Percentiles rank a stretch among this genome's conserved stretches.
Conservation (phyloP, 1,140 invertebrate species). For the Anoplophora glabripennis region DNA sequence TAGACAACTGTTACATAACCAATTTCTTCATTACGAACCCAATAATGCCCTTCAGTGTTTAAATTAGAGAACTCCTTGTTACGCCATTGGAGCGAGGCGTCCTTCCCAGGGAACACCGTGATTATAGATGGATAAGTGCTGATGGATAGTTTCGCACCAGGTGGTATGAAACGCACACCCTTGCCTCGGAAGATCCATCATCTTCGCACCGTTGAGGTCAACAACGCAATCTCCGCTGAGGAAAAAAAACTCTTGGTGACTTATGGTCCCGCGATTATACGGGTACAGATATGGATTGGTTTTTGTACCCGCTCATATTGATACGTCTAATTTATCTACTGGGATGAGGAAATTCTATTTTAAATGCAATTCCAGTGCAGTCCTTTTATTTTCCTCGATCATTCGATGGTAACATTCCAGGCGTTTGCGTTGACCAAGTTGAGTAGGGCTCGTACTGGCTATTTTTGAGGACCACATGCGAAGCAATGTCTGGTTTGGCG, state of each 20-base stretch:
- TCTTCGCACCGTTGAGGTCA: conserved; percentile 14
- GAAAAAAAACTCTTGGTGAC: conserved; percentile 3
- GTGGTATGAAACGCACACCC: conserved; percentile 19
- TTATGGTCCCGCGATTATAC: conserved; percentile 3
- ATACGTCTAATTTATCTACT: not conserved
- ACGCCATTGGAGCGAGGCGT: not conserved
- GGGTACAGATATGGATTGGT: conserved; percentile 11
- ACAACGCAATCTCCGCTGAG: conserved; percentile 13
- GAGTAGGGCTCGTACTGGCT: too few species aligned
- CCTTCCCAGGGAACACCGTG: conserved; percentile 4
- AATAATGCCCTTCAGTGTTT: too few species aligned
- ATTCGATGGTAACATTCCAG: too few species aligned
- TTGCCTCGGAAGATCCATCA: conserved; percentile 16
- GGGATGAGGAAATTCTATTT: too few species aligned
- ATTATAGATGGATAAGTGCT: conserved; percentile 17
- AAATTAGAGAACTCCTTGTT: too few species aligned
- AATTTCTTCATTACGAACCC: too few species aligned
- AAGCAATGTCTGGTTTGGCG: too few species aligned
- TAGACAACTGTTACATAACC: too few species aligned
- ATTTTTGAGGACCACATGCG: too few species aligned
- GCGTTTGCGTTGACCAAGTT: too few species aligned
- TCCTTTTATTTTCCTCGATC: too few species aligned
- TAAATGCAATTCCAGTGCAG: too few species aligned
- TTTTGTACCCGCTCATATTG: conserved; percentile 3
- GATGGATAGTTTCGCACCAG: conserved; percentile 21